Evolutionary conservation across 2,797 vertebrate species (phyloP).

Genomic region (Gorsachius magnificus): DNA sequence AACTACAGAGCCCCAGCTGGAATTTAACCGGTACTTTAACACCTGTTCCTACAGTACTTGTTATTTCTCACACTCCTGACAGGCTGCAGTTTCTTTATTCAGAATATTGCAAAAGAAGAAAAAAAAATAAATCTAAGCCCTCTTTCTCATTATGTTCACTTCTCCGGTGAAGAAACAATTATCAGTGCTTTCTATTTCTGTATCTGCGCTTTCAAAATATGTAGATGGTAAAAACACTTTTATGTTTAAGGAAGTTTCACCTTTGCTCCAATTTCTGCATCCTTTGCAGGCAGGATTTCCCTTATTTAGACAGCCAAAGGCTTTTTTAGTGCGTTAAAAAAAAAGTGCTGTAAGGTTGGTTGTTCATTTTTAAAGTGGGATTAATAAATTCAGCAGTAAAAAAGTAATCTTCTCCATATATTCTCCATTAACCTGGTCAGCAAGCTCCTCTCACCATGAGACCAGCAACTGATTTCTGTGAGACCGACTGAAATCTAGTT

Average conservation of each 20-base stretch:
- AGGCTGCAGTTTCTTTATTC: background rate
- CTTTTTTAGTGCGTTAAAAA: background rate
- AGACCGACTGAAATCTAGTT: background rate
- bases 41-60: background rate
- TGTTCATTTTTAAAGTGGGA: background rate
- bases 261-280: constrained; percentile 31
- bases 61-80: background rate
- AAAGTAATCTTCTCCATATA: background rate
- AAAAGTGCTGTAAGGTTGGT: background rate
- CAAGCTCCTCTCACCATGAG: background rate
- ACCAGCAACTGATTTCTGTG: background rate
- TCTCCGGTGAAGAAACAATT: background rate
- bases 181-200: background rate
- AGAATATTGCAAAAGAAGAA: background rate
- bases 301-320: background rate
- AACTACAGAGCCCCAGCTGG: background rate
- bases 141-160: background rate
- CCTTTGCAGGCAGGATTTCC: constrained; percentile 49
- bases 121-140: background rate
- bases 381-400: background rate
- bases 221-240: background rate
- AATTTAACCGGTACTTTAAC: background rate
- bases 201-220: background rate
- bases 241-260: constrained; percentile 10
- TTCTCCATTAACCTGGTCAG: background rate